phyloP scores from a whole-genome alignment of 53 echinoderm and acorn worm species.

The Actinopyga echinites region DNA sequence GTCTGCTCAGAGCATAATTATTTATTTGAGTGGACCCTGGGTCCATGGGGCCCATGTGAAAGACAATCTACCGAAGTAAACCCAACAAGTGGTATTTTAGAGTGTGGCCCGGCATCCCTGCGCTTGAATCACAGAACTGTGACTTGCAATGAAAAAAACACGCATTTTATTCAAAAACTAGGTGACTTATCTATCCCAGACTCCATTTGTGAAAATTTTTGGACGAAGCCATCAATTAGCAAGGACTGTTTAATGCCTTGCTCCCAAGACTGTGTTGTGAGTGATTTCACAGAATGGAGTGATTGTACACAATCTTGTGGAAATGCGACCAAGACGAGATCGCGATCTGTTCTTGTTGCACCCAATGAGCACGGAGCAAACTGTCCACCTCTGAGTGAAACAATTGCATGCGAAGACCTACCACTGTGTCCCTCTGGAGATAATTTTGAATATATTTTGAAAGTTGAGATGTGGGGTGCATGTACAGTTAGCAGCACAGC shows the following conservation, averaged over 20 bases:
- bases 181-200: conserved; percentile 55
- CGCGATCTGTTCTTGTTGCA: conserved; percentile 68
- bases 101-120: conserved; percentile 77
- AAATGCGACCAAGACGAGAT: conserved; percentile 89
- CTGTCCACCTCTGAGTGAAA: conserved; percentile 81
- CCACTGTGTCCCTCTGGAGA: conserved; percentile 18
- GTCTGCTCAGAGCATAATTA: conserved; percentile 78
- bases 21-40: conserved; percentile 84
- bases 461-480: conserved; percentile 16
- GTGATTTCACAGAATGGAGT: conserved; percentile 78
- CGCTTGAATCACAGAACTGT: conserved; percentile 77
- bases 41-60: conserved; percentile 80
- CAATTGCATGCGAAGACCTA: conserved; percentile 48
- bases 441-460: conserved; percentile 23
- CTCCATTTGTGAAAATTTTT: conserved; percentile 81
- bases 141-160: conserved; percentile 76
- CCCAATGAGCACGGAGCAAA: conserved; percentile 62
- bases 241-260: conserved; percentile 84
- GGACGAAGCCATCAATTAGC: conserved; percentile 63
- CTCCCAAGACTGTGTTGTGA: conserved; percentile 86
- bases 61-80: not conserved
- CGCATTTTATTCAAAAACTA: conserved; percentile 58
- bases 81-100: conserved; percentile 23
- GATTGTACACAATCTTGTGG: conserved; percentile 89
- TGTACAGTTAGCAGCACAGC: not conserved